These are phyloP conservation scores for Galeopterus variegatus DNA, from an alignment of 2,113 vertebrate species.

Conservation along the genomic window DNA sequence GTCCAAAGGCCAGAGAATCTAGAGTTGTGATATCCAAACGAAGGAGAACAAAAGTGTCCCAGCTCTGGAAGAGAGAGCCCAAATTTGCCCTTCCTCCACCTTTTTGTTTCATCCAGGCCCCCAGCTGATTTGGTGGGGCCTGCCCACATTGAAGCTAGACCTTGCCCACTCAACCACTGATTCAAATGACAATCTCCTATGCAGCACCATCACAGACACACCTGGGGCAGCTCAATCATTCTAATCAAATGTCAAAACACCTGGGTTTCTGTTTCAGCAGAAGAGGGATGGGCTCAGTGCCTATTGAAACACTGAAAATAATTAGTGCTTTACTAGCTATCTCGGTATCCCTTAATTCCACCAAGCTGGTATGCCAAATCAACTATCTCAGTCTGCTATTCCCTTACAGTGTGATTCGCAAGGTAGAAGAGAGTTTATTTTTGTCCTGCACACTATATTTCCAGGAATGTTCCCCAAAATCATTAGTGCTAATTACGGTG, in stretches of 20 bases:
- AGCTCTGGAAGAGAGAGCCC: not conserved
- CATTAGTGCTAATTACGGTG: not conserved
- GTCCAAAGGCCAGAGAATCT: not conserved
- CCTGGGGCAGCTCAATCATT: not conserved
- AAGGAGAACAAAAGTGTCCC: not conserved
- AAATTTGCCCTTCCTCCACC: not conserved
- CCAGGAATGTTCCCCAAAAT: not conserved
- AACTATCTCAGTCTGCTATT: not conserved
- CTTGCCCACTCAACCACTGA: not conserved
- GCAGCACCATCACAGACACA: not conserved
- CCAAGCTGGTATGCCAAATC: not conserved
- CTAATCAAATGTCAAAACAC: not conserved
- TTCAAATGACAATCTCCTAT: too few relatives aligned
- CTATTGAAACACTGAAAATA: not conserved
- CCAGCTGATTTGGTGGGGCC: not conserved
- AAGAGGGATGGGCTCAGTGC: not conserved
- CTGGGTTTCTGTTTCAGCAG: not conserved
- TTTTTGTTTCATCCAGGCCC: not conserved
- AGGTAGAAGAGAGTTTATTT: not conserved
- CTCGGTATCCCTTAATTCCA: not conserved
- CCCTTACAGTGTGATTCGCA: conserved; percentile 8
- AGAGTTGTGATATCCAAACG: not conserved
- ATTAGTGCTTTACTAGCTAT: not conserved
- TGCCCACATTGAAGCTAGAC: not conserved
- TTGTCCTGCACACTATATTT: not conserved